Evolutionary conservation across 92 coral and sea anemone genomes (phyloP).

Genomic region (Actinernus sp.): DNA sequence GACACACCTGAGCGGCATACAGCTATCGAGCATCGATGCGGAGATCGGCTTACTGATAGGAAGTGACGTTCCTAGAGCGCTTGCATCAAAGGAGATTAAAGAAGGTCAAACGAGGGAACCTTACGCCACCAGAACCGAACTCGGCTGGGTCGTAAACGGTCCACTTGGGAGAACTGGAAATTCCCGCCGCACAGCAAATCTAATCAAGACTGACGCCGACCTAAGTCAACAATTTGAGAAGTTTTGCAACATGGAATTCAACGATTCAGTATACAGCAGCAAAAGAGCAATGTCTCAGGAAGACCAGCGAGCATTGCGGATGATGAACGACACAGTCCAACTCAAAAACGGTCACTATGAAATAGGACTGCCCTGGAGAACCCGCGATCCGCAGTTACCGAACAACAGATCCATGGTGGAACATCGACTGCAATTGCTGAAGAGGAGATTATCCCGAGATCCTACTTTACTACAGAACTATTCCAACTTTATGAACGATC

Average conservation of each 20-base stretch:
- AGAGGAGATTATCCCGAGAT: slow-evolving; percentile 23
- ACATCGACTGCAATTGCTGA: slow-evolving; percentile 41
- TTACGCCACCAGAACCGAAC: slow-evolving; percentile 37
- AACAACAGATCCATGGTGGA: slow-evolving; percentile 54
- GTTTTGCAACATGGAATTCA: slow-evolving; percentile 53
- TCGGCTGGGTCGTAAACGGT: slow-evolving; percentile 64
- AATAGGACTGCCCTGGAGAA: slow-evolving; percentile 61
- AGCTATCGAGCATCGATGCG: slow-evolving; percentile 21
- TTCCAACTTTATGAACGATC: slow-evolving; percentile 39
- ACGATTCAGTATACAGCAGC: slow-evolving; percentile 28
- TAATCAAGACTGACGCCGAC: slow-evolving; percentile 5
- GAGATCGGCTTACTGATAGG: slow-evolving; percentile 34
- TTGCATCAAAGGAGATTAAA: slow-evolving; percentile 24
- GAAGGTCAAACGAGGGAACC: slow-evolving; percentile 32
- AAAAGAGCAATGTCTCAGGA: slow-evolving; percentile 45
- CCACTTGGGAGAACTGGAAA: slow-evolving; percentile 16
- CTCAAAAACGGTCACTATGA: slow-evolving; percentile 59
- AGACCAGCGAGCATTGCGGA: slow-evolving; percentile 41
- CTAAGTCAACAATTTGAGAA: slow-evolving; percentile 26
- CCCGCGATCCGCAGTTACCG: slow-evolving; percentile 17
- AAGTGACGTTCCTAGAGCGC: slow-evolving; percentile 28
- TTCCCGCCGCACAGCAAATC: neutral
- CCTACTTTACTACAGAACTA: slow-evolving; percentile 29
- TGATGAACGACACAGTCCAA: slow-evolving; percentile 38
- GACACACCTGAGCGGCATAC: slow-evolving; percentile 32